These are phyloP conservation scores for Malthinus flaveolus DNA, from an alignment of 2,888 invertebrate species.

Conservation along the genomic window DNA sequence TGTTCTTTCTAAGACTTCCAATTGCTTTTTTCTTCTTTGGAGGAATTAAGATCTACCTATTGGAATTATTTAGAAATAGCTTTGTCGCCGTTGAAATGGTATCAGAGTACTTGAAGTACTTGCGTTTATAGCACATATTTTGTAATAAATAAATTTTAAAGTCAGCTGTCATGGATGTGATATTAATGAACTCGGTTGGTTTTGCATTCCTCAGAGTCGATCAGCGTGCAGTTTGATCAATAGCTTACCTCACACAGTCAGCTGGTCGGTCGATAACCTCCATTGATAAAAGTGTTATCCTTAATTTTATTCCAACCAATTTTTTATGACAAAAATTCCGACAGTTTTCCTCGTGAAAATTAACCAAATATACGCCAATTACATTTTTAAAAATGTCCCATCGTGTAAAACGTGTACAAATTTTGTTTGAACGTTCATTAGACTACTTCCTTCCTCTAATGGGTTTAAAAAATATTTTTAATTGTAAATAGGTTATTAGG, in stretches of 20 bases:
- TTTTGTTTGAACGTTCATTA: not conserved
- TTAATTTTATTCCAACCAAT: not conserved
- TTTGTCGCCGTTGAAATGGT: no score
- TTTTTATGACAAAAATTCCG: no score
- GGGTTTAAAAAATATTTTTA: not conserved
- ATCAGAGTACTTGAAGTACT: no score
- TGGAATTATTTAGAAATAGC: no score
- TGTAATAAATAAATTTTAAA: constrained; percentile 14
- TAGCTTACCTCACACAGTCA: constrained; percentile 31
- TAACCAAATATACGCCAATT: no score
- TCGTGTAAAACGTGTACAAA: not conserved
- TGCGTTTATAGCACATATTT: constrained; percentile 3
- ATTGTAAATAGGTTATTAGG: constrained; percentile 28
- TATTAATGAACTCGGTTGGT: constrained; percentile 25
- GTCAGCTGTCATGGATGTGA: constrained; percentile 22
- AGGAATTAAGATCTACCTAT: no score
- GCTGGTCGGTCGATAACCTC: constrained; percentile 33
- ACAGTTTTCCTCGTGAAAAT: no score
- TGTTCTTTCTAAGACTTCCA: no score
- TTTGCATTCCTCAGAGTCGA: constrained; percentile 30
- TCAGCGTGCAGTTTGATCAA: constrained; percentile 30
- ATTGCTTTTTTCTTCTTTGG: no score
- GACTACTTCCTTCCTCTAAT: no score
- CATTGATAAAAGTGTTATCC: constrained; percentile 28
- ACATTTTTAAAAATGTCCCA: not conserved